Evolutionary conservation across 2,113 vertebrate genomes (phyloP), one percentile per base, ranked within the genome.

Genomic region (western clawed frog (Xenopus tropicalis)): DNA sequence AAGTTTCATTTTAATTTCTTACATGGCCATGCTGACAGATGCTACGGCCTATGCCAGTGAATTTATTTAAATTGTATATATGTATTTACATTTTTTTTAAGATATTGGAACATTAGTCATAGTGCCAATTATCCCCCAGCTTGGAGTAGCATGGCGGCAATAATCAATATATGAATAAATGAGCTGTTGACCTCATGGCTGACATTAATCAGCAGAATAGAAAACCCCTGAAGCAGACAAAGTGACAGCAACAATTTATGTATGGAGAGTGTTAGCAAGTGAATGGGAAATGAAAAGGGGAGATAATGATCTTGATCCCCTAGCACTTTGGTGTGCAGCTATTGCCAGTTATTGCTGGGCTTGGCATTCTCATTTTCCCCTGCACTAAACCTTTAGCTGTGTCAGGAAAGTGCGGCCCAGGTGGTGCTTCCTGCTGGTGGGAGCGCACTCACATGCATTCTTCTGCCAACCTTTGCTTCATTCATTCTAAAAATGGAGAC

Each of bases 111-210:
- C 66, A 75, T 75, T 75, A 62, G 67, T 75, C 72, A 68, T 75
- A 54, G 66, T 75, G 72, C 68, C 72, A 75, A 75, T 75, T 68
- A 75, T 52, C 72, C 61, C n/a, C 57, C 68, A 62, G 65, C 72
- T 68, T 69, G 57, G 65, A 61, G 72, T 68, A 68, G 61, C 64
- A 74, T 74, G 56, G 56, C 65, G 68, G 25, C 24, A 59, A 54
- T 75, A 67, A 75, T 75, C 72, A 69, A 75, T 75, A 75, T 21
- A 25, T 61, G 72, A 75, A 75, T 69, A 75, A 75, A 75, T 75
- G 65, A 75, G 66, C 72, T 19, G 44, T 75, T 75, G 72, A 75
- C 72, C 72, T 69, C 44, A 14, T 69, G 57, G 72, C 65, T 42
- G 43, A 52, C 69, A 75, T 75, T 75, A 68, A 75, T 69, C 72